phyloP scores from a whole-genome alignment of 1,140 invertebrate species.

The Sipha flava region DNA sequence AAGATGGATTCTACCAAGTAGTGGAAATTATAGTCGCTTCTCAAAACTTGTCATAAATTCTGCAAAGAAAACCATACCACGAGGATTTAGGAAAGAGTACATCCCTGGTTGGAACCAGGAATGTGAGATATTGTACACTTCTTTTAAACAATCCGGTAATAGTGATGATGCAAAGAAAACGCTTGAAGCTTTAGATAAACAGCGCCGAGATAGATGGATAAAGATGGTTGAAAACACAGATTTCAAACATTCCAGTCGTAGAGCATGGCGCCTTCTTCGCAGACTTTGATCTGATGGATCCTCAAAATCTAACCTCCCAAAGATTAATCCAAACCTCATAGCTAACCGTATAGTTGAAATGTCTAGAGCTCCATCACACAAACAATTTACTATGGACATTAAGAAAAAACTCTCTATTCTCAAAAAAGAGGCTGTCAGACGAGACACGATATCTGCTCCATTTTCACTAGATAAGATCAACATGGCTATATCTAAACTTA shows the following conservation, averaged over 20 bases:
- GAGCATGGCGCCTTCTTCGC: background rate
- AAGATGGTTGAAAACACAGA: background rate
- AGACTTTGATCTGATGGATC: background rate
- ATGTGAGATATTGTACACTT: background rate
- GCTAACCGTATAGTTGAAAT: background rate
- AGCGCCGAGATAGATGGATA: background rate
- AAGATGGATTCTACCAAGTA: slow-evolving; percentile 14
- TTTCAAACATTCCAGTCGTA: background rate
- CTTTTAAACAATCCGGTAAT: background rate
- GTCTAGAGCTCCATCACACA: background rate
- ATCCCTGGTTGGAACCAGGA: slow-evolving; percentile 22
- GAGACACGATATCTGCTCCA: background rate
- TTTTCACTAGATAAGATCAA: background rate
- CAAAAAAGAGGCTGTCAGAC: background rate
- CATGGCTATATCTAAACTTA: background rate
- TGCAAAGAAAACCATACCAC: slow-evolving; percentile 29
- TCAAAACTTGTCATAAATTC: background rate
- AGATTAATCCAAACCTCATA: background rate
- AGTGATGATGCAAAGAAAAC: background rate
- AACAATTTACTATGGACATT: background rate
- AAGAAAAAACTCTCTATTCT: background rate
- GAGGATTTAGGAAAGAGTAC: slow-evolving; percentile 31
- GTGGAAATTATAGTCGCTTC: slow-evolving; percentile 24
- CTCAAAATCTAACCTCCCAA: background rate
- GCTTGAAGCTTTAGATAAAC: background rate